These are phyloP conservation scores for Antechinus flavipes DNA, from an alignment of 2,113 vertebrate species.

Conservation along the genomic window DNA sequence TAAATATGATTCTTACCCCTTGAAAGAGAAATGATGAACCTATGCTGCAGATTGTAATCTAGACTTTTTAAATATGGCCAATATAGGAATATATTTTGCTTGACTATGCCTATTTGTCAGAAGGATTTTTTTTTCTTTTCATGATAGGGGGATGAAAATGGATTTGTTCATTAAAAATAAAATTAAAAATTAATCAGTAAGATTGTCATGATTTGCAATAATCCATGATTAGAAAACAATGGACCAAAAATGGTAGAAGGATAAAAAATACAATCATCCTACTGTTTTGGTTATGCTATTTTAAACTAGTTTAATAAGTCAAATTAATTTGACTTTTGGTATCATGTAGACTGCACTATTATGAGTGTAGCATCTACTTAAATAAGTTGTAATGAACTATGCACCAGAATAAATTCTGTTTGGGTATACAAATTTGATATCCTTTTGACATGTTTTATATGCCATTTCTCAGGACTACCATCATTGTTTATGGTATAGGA, in stretches of 20 bases:
- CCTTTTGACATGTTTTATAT: background rate
- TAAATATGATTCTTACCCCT: background rate
- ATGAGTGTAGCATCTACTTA: background rate
- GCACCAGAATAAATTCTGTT: background rate
- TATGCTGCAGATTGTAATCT: background rate
- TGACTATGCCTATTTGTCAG: background rate
- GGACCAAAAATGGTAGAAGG: background rate
- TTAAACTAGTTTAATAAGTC: background rate
- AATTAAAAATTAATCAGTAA: constrained; percentile 14
- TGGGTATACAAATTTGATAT: background rate
- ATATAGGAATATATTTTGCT: background rate
- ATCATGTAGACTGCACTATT: background rate
- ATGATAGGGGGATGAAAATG: background rate
- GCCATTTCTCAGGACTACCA: constrained; percentile 10
- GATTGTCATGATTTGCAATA: constrained; percentile 17
- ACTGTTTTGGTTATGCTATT: background rate
- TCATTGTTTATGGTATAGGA: background rate
- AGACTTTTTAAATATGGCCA: background rate
- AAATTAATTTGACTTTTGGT: background rate
- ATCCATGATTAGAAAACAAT: background rate
- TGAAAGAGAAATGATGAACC: background rate
- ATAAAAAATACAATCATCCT: background rate
- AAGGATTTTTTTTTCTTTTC: background rate
- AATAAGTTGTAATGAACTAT: constrained; percentile 51
- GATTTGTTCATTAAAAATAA: background rate